phyloP scores from a whole-genome alignment of 1,140 invertebrate species.

The Bombyx mori region ASM3026992v2 NC_085110.1:10789001-10789500 shows the following conservation, averaged over 20 bases:
- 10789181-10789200: constrained; percentile 21
- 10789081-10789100: constrained; percentile 25
- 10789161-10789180: constrained; percentile 13
- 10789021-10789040: not conserved
- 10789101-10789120: constrained; percentile 28
- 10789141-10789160: constrained; percentile 30
- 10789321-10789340: too few species aligned
- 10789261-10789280: not conserved
- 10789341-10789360: too few species aligned
- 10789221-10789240: not conserved
- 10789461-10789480: constrained; percentile 4
- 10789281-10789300: too few species aligned
- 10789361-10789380: too few species aligned
- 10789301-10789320: too few species aligned
- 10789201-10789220: not conserved
- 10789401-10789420: not conserved
- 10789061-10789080: constrained; percentile 18
- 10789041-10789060: constrained; percentile 18
- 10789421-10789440: not conserved
- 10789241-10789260: not conserved
- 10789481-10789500: not conserved
- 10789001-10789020: not conserved
- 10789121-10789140: constrained; percentile 10
- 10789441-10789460: not conserved
- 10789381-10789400: not conserved